Conservation (phyloP, 2,888 invertebrate species). For the Cylindroiulus punctatus region DNA sequence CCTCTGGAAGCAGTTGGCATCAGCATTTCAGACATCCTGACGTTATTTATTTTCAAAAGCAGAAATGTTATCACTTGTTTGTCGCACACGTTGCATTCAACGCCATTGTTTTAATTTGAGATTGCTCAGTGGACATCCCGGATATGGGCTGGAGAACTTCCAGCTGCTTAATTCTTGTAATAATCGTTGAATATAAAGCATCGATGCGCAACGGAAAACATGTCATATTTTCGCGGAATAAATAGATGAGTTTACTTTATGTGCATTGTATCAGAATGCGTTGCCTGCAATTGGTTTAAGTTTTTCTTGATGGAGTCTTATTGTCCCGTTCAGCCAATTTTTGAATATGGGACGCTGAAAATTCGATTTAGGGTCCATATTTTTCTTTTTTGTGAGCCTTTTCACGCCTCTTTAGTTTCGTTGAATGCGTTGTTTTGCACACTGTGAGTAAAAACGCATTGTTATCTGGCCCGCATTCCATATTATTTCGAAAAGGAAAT, state of each 20-base stretch:
- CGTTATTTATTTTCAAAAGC: neutral
- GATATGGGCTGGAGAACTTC: neutral
- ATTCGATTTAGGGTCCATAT: neutral
- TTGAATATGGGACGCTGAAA: neutral
- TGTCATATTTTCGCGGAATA: neutral
- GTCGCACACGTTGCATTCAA: neutral
- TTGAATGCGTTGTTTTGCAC: neutral
- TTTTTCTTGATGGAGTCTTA: neutral
- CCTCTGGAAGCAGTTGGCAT: neutral
- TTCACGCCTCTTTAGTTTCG: neutral
- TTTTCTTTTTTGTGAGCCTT: neutral
- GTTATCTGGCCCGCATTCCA: neutral
- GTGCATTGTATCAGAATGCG: neutral
- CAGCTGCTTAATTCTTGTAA: too few species aligned
- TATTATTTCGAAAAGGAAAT: neutral
- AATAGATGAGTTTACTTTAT: neutral
- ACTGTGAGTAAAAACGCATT: neutral
- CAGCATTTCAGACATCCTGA: neutral
- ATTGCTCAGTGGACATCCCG: neutral
- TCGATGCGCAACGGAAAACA: too few species aligned
- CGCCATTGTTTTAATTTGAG: neutral
- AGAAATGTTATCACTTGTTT: neutral
- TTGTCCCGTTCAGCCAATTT: neutral
- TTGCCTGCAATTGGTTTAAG: neutral
- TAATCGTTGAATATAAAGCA: too few species aligned